Evolutionary conservation across 2,113 vertebrate species (phyloP).

Genomic region (Paedocypris sp.): DNA sequence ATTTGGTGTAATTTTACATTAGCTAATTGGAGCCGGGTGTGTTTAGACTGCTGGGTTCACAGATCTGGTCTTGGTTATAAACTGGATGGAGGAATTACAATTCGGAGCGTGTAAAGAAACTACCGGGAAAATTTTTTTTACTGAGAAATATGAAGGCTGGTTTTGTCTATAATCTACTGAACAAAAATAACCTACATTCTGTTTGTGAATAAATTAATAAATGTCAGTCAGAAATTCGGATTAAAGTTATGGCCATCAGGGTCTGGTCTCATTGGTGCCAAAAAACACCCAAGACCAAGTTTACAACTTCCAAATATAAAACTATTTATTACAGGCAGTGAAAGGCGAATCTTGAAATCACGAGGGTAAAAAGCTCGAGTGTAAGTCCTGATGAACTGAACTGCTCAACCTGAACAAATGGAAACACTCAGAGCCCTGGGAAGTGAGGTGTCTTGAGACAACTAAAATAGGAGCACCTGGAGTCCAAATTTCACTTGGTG

Average conservation of each 20-base stretch:
- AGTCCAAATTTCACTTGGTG: slow-evolving; percentile 30
- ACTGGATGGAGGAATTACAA: too few relatives aligned
- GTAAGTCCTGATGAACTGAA: slow-evolving; percentile 29
- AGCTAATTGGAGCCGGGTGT: background rate
- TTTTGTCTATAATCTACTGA: too few relatives aligned
- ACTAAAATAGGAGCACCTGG: slow-evolving; percentile 28
- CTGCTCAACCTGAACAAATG: slow-evolving; percentile 30
- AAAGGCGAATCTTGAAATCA: slow-evolving; percentile 32
- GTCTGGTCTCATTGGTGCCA: slow-evolving; percentile 35
- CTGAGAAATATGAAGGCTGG: too few relatives aligned
- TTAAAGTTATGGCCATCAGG: slow-evolving; percentile 18
- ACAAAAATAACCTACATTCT: too few relatives aligned
- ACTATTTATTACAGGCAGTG: slow-evolving; percentile 39
- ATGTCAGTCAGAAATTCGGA: slow-evolving; percentile 23
- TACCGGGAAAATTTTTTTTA: too few relatives aligned
- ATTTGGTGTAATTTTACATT: background rate
- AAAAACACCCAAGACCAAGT: slow-evolving; percentile 35
- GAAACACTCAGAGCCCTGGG: slow-evolving; percentile 18
- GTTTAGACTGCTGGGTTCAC: background rate
- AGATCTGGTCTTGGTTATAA: background rate
- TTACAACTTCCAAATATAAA: slow-evolving; percentile 46
- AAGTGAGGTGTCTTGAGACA: slow-evolving; percentile 26
- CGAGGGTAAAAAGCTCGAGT: background rate
- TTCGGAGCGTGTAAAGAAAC: too few relatives aligned
- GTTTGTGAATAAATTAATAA: slow-evolving; percentile 5